phyloP scores from a whole-genome alignment of 1,140 invertebrate species.

The Bombus impatiens region DNA sequence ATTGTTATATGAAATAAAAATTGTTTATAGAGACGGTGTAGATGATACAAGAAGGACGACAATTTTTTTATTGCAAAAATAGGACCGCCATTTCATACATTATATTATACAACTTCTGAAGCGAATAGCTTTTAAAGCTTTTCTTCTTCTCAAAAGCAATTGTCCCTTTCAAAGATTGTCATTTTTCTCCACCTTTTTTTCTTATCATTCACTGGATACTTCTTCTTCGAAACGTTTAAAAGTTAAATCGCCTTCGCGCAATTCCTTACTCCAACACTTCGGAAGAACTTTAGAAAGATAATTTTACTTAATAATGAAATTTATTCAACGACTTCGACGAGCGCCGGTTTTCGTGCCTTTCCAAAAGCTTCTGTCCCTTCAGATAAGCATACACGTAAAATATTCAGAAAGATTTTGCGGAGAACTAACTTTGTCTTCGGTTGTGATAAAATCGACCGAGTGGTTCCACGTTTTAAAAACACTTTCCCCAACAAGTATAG shows the following conservation, averaged over 20 bases:
- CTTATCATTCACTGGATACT: neutral
- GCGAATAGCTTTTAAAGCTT: no score
- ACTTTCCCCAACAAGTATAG: neutral
- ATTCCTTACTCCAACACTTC: neutral
- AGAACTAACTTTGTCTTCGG: neutral
- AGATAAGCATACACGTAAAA: neutral
- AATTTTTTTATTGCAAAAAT: no score
- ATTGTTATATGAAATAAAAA: no score
- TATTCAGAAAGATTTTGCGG: neutral
- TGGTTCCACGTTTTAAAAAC: neutral
- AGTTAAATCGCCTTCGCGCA: neutral
- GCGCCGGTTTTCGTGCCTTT: neutral
- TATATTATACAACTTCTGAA: no score
- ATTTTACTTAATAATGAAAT: constrained; percentile 7
- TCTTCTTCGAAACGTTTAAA: neutral
- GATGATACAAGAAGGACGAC: no score
- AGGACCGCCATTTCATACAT: no score
- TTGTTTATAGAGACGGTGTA: no score
- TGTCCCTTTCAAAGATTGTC: neutral
- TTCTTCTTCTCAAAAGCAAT: neutral
- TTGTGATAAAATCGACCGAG: neutral
- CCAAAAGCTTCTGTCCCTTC: neutral
- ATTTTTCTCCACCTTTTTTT: neutral
- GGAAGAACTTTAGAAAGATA: neutral
- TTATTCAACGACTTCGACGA: neutral